Evolutionary conservation across 2,888 invertebrate species (phyloP), one percentile per base, ranked within the genome.

Genomic region (Temnothorax ravouxi): DNA sequence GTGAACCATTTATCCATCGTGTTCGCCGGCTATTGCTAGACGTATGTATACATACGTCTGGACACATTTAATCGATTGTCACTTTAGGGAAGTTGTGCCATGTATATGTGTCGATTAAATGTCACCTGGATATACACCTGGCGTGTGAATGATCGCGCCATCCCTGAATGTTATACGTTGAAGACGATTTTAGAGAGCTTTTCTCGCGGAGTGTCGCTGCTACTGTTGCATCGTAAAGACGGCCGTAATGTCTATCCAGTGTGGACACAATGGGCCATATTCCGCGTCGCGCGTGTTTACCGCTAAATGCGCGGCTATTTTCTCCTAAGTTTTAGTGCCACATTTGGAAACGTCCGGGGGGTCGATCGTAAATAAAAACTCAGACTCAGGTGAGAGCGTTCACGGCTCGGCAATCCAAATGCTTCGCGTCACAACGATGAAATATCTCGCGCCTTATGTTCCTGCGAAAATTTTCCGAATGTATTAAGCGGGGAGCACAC

Each of bases 191-290:
- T 56, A 72, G 44, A 34, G 44, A 59, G 72, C 47, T 72, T 72
- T 72, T n/a, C 79, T 38, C 56, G 34, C 34, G 34, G 34, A 34
- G 34, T 34, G 34, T 34, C 34, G 79, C 25, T 8, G 44, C 8
- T 59, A 72, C 41, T 21, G 72, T 59, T 47, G 34, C 47, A 59
- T 80, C 79, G 59, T 80, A 80, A 80, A 80, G 72, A 25, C 34
- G 25, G 44, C 41, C 59, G 59, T 80, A 80, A 80, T 59, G 56
- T 71, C 72, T 79, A 72, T 72, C 79, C 59, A 38, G 59, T 72
- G 79, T 72, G 79, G 47, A 80, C 79, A 80, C 79, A 80, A 80
- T 80, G 79, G 79, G 56, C 59, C 74, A 72, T 80, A 80, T 76
- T 64, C 44, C 25, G n/a, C 52, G 44, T 44, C 21, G 44, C 47